Base-by-base conservation (phyloP, 2,113 vertebrate species). In the Bos javanicus region DNA sequence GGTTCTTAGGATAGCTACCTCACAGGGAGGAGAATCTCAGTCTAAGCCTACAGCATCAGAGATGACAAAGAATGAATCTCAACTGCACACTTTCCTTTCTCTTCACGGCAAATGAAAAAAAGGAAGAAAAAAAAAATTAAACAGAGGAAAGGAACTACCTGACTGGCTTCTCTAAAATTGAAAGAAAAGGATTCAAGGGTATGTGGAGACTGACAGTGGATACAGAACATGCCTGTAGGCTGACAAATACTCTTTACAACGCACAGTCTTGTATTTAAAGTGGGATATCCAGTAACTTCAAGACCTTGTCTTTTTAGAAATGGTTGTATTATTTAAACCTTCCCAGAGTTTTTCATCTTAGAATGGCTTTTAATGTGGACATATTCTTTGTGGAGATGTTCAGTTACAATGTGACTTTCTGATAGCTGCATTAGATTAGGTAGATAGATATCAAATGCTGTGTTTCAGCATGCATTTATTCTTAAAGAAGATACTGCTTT, bases 1-100 rank as follows among this genome's bases (percentile, higher is more conserved):
- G 98, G 98, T 98, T 97, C 84, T 50, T n/a, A 67, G 30, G 33
- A 76, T 16, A 89, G 50, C 59, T 97, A 71, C 83, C 71, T 97
- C 21, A 87, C 30, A 88, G 93, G 98, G 97, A 93, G 94, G 97
- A 91, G 95, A 96, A 89, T 92, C 93, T 84, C 48, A 74, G 67
- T 74, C 90, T 95, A 96, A 97, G 94, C 60, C 43, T 4, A 85
- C 56, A 93, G 80, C 46, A 95, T 80, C 88, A 92, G 43, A 39
- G n/a, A 30, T 93, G 91, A 96, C 90, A 91, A 85, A 85, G 36
- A 94, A 92, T 19, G 80, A 93, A 95, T 95, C 90, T 83, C 52
- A 62, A 83, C n/a, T 85, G 52, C 11, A 56, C 21, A 11, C 33
- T 82, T 80, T 85, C 28, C 28, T 94, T 88, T 87, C 19, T 33